A percentile compares a stretch with the other conserved stretches of the same genome.
Conservation (phyloP, 2,797 vertebrate species). For the Oreonectes daqikongensis region DNA sequence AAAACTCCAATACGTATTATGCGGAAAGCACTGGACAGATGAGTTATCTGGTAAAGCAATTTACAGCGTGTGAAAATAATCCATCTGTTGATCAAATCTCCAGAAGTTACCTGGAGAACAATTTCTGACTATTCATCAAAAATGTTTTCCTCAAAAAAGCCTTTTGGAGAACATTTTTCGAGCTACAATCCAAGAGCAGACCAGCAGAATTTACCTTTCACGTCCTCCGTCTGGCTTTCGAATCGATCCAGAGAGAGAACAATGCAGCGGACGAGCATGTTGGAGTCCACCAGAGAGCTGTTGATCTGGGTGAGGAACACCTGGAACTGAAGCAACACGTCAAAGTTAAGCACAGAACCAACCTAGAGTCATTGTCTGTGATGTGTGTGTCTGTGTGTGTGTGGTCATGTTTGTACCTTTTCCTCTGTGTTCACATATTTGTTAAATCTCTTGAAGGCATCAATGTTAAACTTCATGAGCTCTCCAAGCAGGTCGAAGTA, state of each 20-base stretch:
- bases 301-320: constrained; percentile 97
- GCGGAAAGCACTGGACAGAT: neutral
- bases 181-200: neutral
- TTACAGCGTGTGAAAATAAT: neutral
- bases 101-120: neutral
- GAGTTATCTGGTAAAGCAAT: neutral
- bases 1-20: neutral
- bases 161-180: neutral
- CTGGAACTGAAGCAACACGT: constrained; percentile 84
- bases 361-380: neutral
- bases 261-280: constrained; percentile 98
- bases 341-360: neutral
- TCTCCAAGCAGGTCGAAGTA: constrained; percentile 99
- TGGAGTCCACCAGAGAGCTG: constrained; percentile 96
- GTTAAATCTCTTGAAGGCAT: constrained; percentile 98
- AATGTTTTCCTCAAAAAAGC: neutral
- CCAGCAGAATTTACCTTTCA: constrained; percentile 84
- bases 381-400: neutral
- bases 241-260: constrained; percentile 95
- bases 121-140: neutral
- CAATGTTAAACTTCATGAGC: constrained; percentile 99
- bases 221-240: constrained; percentile 91
- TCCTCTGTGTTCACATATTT: constrained; percentile 97
- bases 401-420: constrained; percentile 77
- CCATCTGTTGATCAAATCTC: neutral